Conservation (phyloP, 2,888 invertebrate genomes). For the Drosophila rellima region DNA sequence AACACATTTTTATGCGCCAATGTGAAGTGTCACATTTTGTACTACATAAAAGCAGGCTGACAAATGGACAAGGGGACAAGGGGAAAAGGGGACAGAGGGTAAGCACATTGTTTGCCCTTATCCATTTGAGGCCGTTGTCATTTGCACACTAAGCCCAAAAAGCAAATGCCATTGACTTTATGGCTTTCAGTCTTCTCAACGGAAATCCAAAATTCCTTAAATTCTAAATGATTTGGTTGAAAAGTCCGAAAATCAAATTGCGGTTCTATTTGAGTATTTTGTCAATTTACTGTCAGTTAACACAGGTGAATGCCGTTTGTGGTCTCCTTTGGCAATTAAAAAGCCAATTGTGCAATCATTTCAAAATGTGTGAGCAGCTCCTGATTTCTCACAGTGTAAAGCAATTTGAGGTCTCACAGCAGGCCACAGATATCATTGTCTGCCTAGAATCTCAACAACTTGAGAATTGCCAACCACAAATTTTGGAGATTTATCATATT, state of each 20-base stretch:
- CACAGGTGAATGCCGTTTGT: constrained; percentile 14
- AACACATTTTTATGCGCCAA: constrained; percentile 61
- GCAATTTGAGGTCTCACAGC: constrained; percentile 8
- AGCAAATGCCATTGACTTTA: constrained; percentile 56
- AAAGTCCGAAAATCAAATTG: constrained; percentile 56
- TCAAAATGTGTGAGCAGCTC: constrained; percentile 28
- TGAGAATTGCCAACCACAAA: constrained; percentile 20
- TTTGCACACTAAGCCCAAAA: constrained; percentile 65
- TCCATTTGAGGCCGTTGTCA: constrained; percentile 75
- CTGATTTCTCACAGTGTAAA: constrained; percentile 1
- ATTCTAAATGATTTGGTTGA: constrained; percentile 53
- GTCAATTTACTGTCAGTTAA: constrained; percentile 36
- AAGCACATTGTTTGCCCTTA: constrained; percentile 49
- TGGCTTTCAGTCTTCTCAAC: constrained; percentile 3
- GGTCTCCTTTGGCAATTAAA: constrained; percentile 23
- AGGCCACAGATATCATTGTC: constrained; percentile 30
- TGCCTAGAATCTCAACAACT: not conserved
- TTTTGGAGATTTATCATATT: constrained; percentile 12
- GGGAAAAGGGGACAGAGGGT: not conserved
- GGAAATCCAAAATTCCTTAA: constrained; percentile 41
- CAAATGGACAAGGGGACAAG: not conserved
- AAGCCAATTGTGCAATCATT: constrained; percentile 12
- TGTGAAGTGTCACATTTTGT: constrained; percentile 76
- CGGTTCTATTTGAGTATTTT: constrained; percentile 40
- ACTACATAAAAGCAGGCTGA: constrained; percentile 14